phyloP scores from a whole-genome alignment of 2,113 vertebrate genomes.

The Caretta caretta region DNA sequence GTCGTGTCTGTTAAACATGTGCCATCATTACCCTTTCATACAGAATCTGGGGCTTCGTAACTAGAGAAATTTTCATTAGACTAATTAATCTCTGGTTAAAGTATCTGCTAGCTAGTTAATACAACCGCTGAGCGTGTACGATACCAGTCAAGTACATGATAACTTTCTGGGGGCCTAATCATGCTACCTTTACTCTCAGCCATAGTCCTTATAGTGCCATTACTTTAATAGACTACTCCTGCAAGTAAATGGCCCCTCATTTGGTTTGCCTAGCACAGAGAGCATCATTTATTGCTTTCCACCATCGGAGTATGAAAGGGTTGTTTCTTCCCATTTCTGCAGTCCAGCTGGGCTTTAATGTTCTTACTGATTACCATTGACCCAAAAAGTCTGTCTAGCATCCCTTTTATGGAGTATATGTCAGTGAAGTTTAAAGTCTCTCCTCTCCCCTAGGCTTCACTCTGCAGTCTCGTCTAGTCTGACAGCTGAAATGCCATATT shows the following conservation, averaged over 20 bases:
- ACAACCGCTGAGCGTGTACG: fast-evolving
- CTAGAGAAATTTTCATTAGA: neutral
- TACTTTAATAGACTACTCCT: neutral
- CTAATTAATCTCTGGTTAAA: neutral
- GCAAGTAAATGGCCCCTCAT: slow-evolving; percentile 38
- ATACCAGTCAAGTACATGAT: neutral
- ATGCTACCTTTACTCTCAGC: neutral
- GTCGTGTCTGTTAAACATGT: fast-evolving
- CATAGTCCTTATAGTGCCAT: neutral
- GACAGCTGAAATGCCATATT: slow-evolving; percentile 69
- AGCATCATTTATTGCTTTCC: slow-evolving; percentile 44
- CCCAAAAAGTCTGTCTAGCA: slow-evolving; percentile 72
- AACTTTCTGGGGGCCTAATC: neutral
- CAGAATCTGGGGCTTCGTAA: neutral
- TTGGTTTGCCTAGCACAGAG: slow-evolving; percentile 32
- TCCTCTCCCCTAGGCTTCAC: slow-evolving; percentile 67
- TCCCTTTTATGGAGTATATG: slow-evolving; percentile 69
- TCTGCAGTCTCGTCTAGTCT: slow-evolving; percentile 63
- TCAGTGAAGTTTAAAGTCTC: slow-evolving; percentile 74
- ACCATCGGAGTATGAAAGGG: slow-evolving; percentile 47
- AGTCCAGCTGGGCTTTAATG: slow-evolving; percentile 64
- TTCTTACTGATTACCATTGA: slow-evolving; percentile 74
- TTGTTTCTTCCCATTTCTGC: slow-evolving; percentile 51
- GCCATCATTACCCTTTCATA: neutral
- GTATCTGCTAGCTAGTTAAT: neutral